Evolutionary conservation across 2,888 invertebrate species (phyloP).

Genomic region (Myopa testacea): DNA sequence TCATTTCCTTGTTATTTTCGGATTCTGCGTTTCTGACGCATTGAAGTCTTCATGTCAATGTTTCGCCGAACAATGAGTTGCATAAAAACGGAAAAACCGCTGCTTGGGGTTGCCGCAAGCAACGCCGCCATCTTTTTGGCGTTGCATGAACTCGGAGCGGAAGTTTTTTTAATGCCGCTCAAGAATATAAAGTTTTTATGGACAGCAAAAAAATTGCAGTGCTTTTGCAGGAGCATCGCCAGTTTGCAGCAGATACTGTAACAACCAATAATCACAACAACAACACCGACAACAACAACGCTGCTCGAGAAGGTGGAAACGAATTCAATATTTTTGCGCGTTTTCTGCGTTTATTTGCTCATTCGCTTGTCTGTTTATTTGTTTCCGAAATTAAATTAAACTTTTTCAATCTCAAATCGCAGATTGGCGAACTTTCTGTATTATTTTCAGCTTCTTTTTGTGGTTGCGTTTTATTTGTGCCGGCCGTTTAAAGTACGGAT

Average conservation of each 20-base stretch:
- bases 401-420: conserved; percentile 53
- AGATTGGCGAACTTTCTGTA: conserved; percentile 43
- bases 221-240: not conserved
- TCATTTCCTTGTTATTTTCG: conserved; percentile 2
- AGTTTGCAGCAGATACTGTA: not conserved
- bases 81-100: not conserved
- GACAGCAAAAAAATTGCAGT: not conserved
- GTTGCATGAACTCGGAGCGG: conserved; percentile 5
- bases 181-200: conserved; percentile 15
- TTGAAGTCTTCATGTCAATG: conserved; percentile 6
- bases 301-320: conserved; percentile 33
- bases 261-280: conserved; percentile 5
- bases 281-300: conserved; percentile 1
- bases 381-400: conserved; percentile 52
- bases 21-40: not conserved
- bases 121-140: not conserved
- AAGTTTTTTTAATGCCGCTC: conserved; percentile 12
- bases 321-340: conserved; percentile 37
- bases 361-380: conserved; percentile 40
- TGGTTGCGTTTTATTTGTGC: not conserved
- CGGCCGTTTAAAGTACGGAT: not conserved
- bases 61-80: not conserved
- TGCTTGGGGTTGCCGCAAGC: not conserved
- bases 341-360: conserved; percentile 1
- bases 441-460: not conserved